These are phyloP conservation scores for Crocuta crocuta DNA, from an alignment of 2,113 vertebrate species.

Conservation along the genomic window DNA sequence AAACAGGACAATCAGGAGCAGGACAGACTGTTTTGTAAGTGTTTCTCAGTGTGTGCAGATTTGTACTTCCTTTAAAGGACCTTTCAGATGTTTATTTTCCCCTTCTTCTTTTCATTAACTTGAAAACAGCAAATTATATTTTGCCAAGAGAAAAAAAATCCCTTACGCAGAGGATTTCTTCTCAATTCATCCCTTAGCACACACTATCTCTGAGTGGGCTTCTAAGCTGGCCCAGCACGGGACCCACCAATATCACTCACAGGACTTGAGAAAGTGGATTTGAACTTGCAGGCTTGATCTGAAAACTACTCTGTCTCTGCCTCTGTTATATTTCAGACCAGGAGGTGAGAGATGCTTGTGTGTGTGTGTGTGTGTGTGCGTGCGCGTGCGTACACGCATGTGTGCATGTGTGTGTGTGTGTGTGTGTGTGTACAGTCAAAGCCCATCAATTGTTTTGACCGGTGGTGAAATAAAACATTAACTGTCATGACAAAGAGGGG, in stretches of 20 bases:
- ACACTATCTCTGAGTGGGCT: neutral
- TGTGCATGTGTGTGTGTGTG: neutral
- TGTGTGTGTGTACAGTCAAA: neutral
- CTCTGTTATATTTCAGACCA: neutral
- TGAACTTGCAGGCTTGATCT: neutral
- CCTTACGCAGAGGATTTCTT: neutral
- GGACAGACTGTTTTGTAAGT: constrained; percentile 49
- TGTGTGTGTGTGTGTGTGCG: neutral
- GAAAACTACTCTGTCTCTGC: neutral
- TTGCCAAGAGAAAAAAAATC: neutral
- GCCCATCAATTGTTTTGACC: neutral
- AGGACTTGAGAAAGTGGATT: neutral
- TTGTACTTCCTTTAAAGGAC: constrained; percentile 25
- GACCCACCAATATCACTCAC: neutral
- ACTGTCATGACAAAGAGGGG: neutral
- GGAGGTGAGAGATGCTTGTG: neutral
- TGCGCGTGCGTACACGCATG: too few species aligned
- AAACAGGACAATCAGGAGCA: neutral
- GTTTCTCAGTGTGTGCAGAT: constrained; percentile 42
- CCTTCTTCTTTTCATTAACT: neutral
- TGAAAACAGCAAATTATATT: constrained; percentile 26
- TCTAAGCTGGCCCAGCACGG: neutral
- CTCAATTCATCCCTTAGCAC: neutral
- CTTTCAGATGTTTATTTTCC: neutral
- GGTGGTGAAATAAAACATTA: neutral